phyloP scores from a whole-genome alignment of 2,113 vertebrate species.

The Chloebia gouldiae region DNA sequence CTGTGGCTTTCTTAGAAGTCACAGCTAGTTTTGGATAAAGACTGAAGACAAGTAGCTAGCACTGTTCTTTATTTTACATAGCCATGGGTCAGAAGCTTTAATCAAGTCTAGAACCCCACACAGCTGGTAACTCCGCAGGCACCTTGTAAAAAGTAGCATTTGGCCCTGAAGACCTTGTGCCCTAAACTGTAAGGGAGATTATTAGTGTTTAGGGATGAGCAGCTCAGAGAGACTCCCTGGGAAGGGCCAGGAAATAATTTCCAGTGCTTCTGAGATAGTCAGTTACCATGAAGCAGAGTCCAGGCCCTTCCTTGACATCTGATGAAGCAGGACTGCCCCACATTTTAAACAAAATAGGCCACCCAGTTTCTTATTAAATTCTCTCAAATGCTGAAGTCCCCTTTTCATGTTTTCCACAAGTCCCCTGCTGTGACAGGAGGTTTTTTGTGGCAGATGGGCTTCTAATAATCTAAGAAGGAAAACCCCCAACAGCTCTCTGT shows the following conservation, averaged over 20 bases:
- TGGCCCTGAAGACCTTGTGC: not conserved
- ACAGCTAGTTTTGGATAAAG: not conserved
- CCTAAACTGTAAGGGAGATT: not conserved
- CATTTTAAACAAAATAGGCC: not conserved
- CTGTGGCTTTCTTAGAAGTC: not conserved
- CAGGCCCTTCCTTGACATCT: not conserved
- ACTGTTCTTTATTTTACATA: not conserved
- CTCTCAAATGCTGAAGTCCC: not conserved
- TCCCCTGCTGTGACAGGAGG: not conserved
- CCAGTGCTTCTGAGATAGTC: not conserved
- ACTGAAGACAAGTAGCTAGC: not conserved
- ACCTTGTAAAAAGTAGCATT: not conserved
- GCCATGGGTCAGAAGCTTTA: not conserved
- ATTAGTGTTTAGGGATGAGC: not conserved
- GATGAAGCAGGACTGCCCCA: not conserved
- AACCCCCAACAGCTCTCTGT: not conserved
- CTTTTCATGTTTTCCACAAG: not conserved
- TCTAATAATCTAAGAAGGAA: not conserved
- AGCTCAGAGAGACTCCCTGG: not conserved
- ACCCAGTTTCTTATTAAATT: not conserved
- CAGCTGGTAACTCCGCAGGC: not conserved
- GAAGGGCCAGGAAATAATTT: not conserved
- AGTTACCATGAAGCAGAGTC: not conserved
- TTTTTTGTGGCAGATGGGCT: not conserved
- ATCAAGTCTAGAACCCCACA: not conserved